phyloP scores from a whole-genome alignment of 1,140 invertebrate species.

The Philaenus spumarius region DNA sequence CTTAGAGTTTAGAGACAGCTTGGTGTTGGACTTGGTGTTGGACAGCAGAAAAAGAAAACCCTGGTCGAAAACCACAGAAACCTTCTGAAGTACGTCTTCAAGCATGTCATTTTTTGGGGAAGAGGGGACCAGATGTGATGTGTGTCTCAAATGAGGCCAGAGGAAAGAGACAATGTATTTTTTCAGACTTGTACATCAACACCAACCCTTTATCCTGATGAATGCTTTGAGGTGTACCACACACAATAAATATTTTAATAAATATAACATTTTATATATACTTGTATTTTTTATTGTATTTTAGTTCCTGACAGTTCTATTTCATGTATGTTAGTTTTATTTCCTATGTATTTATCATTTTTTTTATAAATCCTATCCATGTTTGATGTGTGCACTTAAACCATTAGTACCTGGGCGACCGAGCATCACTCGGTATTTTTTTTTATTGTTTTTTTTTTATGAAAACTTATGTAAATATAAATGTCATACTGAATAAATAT shows the following conservation, averaged over 20 bases:
- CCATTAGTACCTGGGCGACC: no score
- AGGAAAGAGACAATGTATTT: slow-evolving; percentile 8
- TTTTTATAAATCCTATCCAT: no score
- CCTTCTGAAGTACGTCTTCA: not conserved
- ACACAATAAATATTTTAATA: not conserved
- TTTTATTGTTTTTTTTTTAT: no score
- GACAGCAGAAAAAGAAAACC: not conserved
- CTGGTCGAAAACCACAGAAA: not conserved
- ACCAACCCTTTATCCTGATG: slow-evolving; percentile 1
- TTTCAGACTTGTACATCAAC: not conserved
- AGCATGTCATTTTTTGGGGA: not conserved
- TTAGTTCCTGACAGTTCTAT: no score
- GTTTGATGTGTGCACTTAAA: no score
- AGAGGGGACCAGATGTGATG: not conserved
- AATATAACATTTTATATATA: not conserved
- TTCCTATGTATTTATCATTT: no score
- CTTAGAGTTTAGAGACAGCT: not conserved
- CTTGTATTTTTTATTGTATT: no score
- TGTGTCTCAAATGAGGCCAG: not conserved
- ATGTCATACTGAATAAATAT: no score
- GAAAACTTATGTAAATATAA: no score
- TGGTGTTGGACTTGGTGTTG: not conserved
- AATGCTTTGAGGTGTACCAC: slow-evolving; percentile 4
- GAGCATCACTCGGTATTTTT: no score
- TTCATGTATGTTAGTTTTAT: no score